Evolutionary conservation across 2,113 vertebrate species (phyloP), one percentile per base, ranked within the genome.

Genomic region (Lophura nycthemera): DNA sequence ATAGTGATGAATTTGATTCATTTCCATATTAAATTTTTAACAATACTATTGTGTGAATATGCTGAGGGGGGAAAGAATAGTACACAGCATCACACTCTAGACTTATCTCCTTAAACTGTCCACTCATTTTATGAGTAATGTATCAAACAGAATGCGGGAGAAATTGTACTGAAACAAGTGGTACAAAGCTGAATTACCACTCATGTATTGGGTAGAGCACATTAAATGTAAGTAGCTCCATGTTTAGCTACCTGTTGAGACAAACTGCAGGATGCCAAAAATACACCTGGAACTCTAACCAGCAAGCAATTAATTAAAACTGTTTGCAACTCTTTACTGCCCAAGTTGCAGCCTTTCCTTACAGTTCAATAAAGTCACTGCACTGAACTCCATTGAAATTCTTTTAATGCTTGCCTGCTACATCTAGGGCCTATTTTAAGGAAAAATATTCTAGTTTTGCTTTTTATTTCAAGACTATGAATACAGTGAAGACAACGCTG

Each of bases 401-500:
- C 50, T 70, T 8, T 16, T 21, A 1, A 1, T 65, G 1, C 7
- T 27, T 86, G 27, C 24, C 66, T 70, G n/a, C 24, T 27, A 27
- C 25, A 8, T 24, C 83, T 67, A n/a, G 6, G 19, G 38, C 56
- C 7, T 8, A 54, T 8, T 18, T 30, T 4, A 73, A 43, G 83
- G 8, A 6, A 43, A 71, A 79, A 48, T 27, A 0, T 19, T 13
- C 10, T 4, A 4, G 61, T 48, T 48, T 36, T 1, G 4, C 24
- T 86, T 75, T 82, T 66, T 3, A 19, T 52, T 61, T 90, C 30
- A 79, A 63, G 72, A 17, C n/a, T 36, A 5, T 42, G 47, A 81
- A 52, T 3, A 4, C 25, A 61, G 45, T 27, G 61, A 48, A 77
- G 80, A 64, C 29, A 0, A 0, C 4, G 3, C 60, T 71, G 32